These are phyloP conservation scores for Pachydiplax longipennis DNA, from an alignment of 2,888 invertebrate genomes.

Conservation along the genomic window DNA sequence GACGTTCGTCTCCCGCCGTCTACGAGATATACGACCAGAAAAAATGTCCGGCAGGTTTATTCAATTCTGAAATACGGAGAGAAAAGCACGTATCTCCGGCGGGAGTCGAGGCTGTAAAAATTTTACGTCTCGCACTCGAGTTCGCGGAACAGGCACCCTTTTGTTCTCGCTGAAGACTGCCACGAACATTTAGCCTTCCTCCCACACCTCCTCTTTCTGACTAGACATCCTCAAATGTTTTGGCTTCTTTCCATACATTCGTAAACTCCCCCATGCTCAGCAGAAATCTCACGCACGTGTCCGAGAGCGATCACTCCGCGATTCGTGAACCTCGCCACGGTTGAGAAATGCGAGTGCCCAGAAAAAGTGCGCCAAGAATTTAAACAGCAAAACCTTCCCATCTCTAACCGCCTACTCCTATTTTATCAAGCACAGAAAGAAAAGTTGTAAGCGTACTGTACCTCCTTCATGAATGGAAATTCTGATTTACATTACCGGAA, in stretches of 20 bases:
- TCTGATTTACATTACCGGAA: no score
- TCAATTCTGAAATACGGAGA: background rate
- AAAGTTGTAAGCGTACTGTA: no score
- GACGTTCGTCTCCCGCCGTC: background rate
- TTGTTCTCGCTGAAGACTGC: background rate
- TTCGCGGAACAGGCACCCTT: background rate
- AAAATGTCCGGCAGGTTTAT: background rate
- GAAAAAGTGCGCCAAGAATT: no score
- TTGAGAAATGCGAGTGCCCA: no score
- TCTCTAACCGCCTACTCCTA: no score
- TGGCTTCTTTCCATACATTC: background rate
- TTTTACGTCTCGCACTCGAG: background rate
- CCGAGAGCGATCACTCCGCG: background rate
- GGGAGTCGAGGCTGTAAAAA: background rate
- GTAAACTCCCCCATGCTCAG: background rate
- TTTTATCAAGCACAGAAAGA: no score
- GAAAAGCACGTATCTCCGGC: background rate
- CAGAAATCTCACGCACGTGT: background rate
- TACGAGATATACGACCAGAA: background rate
- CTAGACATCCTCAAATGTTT: background rate
- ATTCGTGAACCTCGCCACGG: background rate
- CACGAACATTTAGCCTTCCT: background rate
- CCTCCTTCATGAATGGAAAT: no score
- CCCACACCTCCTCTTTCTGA: no score
- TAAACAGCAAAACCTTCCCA: no score